These are phyloP conservation scores for Papilio polytes DNA, from an alignment of 1,140 invertebrate species.

Conservation along the genomic window DNA sequence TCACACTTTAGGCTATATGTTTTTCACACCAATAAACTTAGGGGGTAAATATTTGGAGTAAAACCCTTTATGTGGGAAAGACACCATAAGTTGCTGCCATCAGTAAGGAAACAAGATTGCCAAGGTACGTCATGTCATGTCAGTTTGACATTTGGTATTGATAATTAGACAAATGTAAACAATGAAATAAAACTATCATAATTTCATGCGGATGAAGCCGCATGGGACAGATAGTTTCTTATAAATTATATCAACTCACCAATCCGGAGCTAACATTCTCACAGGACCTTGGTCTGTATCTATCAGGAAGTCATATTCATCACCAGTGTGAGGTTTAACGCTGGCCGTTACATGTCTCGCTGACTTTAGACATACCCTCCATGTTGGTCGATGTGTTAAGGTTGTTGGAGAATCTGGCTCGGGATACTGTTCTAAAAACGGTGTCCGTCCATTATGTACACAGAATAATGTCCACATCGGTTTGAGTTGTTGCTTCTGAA, in stretches of 20 bases:
- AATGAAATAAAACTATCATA: too few species aligned
- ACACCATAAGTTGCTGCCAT: too few species aligned
- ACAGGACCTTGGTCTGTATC: slow-evolving; percentile 68
- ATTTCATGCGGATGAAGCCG: too few species aligned
- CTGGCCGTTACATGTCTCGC: slow-evolving; percentile 72
- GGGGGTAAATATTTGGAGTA: too few species aligned
- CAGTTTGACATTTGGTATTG: too few species aligned
- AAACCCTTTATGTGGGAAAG: too few species aligned
- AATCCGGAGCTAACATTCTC: slow-evolving; percentile 74
- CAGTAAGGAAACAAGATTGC: too few species aligned
- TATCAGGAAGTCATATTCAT: slow-evolving; percentile 71
- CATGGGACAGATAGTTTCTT: too few species aligned
- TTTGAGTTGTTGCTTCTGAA: slow-evolving; percentile 69
- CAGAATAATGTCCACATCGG: slow-evolving; percentile 77
- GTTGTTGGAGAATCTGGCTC: slow-evolving; percentile 56
- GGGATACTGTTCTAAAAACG: slow-evolving; percentile 73
- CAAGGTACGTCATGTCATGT: too few species aligned
- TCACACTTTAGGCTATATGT: too few species aligned
- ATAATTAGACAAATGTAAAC: too few species aligned
- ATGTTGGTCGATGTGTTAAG: slow-evolving; percentile 60
- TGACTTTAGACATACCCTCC: slow-evolving; percentile 61
- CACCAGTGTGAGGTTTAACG: slow-evolving; percentile 59
- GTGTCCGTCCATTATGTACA: slow-evolving; percentile 72
- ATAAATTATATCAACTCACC: slow-evolving; percentile 52
- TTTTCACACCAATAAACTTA: too few species aligned